Base-by-base conservation (phyloP, 2,888 invertebrate species). In the Stenurella melanura region DNA sequence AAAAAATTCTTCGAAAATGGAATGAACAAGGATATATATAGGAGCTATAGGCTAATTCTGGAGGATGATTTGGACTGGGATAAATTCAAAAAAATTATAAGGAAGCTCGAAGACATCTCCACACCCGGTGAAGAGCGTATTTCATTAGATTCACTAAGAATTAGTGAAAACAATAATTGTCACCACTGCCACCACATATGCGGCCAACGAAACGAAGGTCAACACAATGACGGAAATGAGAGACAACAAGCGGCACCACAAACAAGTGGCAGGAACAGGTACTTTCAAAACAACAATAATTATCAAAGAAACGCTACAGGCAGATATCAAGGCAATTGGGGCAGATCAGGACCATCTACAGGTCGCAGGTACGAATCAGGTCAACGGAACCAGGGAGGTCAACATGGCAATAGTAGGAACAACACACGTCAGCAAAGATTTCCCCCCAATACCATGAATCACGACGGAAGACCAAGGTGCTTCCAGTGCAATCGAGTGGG, bases 1-100 rank as follows among this genome's bases (percentile, higher is more conserved):
- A 68, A 61, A 30, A 68, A 68, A 15, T 60, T 21, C 19, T 74
- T 68, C 34, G 66, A 74, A 19, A 68, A 74, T 57, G 74, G 74
- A 9, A 61, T 74, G 11, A 67, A 57, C 12, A 54, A 34, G 19
- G 60, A 74, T 19, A 42, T 74, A 12, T 68, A 74, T 17, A 18
- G 19, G 12, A 66, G 58, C 30, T 74, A 74, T 18, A 30, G 67
- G n/a, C 38, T 74, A 1, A 67, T 74, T 50, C 17, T n/a, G 5
- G 42, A 74, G 57, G 74, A 74, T 10, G 54, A 67, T 18, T 12
- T 58, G 58, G 74, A 61, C 54, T 74, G 74, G 68, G 58, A 54
- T 34, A 67, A 74, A 58, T 67, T 74, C 18, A 74, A 67, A 19
- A 42, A 67, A 12, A 67, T 67, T 12, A 67, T 74, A 19, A 54